These are phyloP conservation scores for Herpailurus yagouaroundi DNA, from an alignment of 2,113 vertebrate genomes.

Conservation along the genomic window DNA sequence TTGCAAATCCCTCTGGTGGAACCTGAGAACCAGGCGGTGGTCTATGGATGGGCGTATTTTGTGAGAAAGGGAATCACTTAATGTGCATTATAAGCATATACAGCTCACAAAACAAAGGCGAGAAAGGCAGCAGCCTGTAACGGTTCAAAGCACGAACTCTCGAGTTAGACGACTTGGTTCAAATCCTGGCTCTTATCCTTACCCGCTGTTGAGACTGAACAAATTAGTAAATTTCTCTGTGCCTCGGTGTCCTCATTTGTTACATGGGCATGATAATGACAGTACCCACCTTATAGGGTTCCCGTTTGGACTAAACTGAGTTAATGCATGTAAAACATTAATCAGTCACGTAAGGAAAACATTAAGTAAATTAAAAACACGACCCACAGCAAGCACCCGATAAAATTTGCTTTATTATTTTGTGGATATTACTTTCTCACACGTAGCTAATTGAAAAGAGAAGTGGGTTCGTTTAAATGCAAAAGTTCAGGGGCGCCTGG, in stretches of 20 bases:
- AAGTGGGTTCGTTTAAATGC: neutral
- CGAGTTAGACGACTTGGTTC: neutral
- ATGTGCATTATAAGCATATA: neutral
- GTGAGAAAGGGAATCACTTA: neutral
- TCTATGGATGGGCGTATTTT: neutral
- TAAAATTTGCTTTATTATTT: neutral
- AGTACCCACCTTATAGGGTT: neutral
- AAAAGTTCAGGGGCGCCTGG: no score
- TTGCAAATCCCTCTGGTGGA: accelerated
- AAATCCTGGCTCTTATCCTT: neutral
- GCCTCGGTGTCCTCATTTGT: neutral
- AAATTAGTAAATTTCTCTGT: neutral
- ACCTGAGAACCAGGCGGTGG: neutral
- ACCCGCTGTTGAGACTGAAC: no score
- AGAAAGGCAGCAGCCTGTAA: neutral
- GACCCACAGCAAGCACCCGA: neutral
- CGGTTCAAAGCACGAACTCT: neutral
- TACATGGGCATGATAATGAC: neutral
- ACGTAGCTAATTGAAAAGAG: neutral
- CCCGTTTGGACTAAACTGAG: neutral
- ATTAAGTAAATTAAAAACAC: neutral
- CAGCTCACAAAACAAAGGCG: neutral
- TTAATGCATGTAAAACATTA: neutral
- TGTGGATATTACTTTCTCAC: neutral
- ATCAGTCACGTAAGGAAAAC: neutral